Percentiles rank a stretch among this genome's conserved stretches.
Evolutionary conservation across 2,113 vertebrate species (phyloP).

Genomic region (Polypterus bichir): DNA sequence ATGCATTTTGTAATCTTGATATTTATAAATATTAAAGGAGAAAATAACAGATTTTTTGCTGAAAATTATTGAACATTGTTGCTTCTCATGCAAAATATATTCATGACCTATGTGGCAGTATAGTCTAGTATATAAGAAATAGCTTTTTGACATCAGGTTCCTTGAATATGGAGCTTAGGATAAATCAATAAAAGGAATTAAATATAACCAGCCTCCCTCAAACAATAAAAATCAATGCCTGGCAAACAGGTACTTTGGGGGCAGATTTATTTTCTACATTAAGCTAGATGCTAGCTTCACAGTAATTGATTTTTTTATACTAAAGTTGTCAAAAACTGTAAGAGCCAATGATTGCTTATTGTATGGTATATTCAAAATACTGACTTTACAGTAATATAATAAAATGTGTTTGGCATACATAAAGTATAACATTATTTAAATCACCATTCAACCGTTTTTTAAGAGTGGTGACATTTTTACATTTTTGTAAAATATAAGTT

Average conservation of each 20-base stretch:
- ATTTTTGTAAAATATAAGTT: too few species aligned
- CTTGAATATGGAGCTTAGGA: constrained; percentile 31
- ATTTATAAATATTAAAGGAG: constrained; percentile 36
- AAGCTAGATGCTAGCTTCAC: constrained; percentile 38
- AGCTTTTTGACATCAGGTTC: constrained; percentile 32
- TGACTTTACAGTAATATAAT: too few species aligned
- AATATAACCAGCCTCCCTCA: constrained; percentile 38
- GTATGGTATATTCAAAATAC: constrained; percentile 37
- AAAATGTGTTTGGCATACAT: too few species aligned
- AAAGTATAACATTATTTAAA: too few species aligned
- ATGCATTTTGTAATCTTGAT: constrained; percentile 23
- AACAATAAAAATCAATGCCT: constrained; percentile 45
- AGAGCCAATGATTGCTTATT: constrained; percentile 42
- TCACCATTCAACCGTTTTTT: too few species aligned
- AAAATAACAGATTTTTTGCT: constrained; percentile 25
- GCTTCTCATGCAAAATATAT: constrained; percentile 36
- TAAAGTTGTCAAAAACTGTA: constrained; percentile 44
- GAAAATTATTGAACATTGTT: constrained; percentile 30
- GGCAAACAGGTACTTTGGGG: constrained; percentile 33
- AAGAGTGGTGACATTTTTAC: too few species aligned
- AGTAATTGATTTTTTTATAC: constrained; percentile 44
- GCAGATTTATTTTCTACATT: constrained; percentile 41
- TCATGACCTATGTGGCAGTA: constrained; percentile 21
- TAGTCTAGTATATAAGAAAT: constrained; percentile 33
- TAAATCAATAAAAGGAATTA: constrained; percentile 45